phyloP scores from a whole-genome alignment of 2,113 vertebrate genomes.

The Sylvia atricapilla region DNA sequence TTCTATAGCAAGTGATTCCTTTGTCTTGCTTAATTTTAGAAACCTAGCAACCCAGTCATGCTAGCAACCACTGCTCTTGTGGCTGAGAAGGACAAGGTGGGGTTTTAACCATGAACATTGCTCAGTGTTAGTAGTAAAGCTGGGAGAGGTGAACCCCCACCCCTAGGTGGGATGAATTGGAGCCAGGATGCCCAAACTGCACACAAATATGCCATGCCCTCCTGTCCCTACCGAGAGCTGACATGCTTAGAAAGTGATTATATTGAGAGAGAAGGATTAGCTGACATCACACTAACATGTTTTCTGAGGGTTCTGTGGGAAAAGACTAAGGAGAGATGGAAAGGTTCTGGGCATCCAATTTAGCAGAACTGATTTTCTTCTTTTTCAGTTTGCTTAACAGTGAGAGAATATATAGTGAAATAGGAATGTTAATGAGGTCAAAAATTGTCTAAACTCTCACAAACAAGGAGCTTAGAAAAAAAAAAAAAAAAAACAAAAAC shows the following conservation, averaged over 20 bases:
- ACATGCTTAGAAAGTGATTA: not conserved
- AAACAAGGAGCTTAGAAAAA: not conserved
- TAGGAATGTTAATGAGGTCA: not conserved
- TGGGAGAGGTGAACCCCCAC: not conserved
- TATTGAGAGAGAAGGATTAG: not conserved
- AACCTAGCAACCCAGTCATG: not conserved
- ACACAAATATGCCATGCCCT: not conserved
- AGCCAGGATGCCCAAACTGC: not conserved
- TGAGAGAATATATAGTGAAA: not conserved
- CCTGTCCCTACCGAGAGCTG: not conserved
- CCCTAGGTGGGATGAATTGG: not conserved
- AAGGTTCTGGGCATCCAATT: not conserved
- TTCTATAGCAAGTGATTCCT: not conserved
- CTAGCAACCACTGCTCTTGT: not conserved
- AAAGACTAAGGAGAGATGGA: not conserved
- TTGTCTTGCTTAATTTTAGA: not conserved
- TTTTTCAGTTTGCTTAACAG: not conserved
- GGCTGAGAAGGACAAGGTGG: not conserved
- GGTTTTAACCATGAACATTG: not conserved
- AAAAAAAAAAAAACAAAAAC: too few species aligned
- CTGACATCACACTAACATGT: not conserved
- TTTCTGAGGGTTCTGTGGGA: not conserved
- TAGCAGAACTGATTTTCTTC: not conserved
- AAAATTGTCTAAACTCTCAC: not conserved
- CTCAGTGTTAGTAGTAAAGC: not conserved